Base-by-base conservation (phyloP, 2,888 invertebrate genomes). In the Heliconius ethilla region DNA sequence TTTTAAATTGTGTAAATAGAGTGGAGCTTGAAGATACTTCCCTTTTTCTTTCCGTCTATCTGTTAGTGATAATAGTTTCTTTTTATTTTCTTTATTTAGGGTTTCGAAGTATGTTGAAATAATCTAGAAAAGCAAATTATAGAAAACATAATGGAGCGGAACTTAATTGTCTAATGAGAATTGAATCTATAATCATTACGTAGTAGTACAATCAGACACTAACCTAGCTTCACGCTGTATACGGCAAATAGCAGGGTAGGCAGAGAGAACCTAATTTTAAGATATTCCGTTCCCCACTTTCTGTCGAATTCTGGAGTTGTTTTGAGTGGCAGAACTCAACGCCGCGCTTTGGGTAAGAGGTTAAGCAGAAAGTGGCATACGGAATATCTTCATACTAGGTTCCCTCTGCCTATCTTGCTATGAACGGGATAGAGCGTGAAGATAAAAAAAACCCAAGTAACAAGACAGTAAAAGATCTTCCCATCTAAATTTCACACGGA, bases 1-100 rank as follows among this genome's bases (percentile, higher is more conserved):
- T 74, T 74, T 74, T n/a, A 74, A 74, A 74, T 74, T 74, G 73
- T 74, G 7, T 74, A 74, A 74, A 74, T 63, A 74, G 37, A 55
- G 55, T 33, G 29, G 29, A 15, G 29, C 45, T 70, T 10, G 27
- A 55, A 6, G 25, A 70, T 70, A 22, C n/a, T 55, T 18, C 22
- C n/a, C 7, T 29, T 33, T 33, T 70, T 33, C 70, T 27, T 18
- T 70, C 27, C 27, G 0, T 51, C 27, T 15, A 13, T 7, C 11
- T 10, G 70, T 55, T 33, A 33, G 25, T n/a, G 40, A n/a, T 6
- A 40, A 18, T 18, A 51, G 51, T 51, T 0, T 18, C 3, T 51
- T 51, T 59, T 59, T 10, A 55, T 55, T 55, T 55, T 22, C 3
- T 55, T 22, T 6, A 6, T 1, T 3, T 9, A 1, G 22, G 10